Base-by-base conservation (phyloP, 2,797 vertebrate species). In the Erethizon dorsatum region DNA sequence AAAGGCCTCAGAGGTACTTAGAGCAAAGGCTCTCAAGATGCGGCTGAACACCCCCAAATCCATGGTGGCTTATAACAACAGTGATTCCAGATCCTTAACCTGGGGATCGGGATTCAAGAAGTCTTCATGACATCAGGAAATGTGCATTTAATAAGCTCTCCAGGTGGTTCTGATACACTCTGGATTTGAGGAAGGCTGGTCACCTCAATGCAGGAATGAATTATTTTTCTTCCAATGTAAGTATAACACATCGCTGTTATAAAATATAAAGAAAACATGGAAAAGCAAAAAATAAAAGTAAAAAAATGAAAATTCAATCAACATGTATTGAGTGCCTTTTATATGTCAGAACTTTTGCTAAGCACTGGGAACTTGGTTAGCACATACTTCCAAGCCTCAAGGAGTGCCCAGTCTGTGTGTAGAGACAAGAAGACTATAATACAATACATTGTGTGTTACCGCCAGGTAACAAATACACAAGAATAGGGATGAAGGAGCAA, bases 241-340 rank as follows among this genome's bases (percentile, higher is more conserved):
- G 45, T 6, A 52, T 45, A 83, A 77, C 54, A 1, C 12, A 63
- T 52, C 7, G 71, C 52, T 79, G 83, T 79, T 90, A 73, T 18
- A 91, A 94, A 90, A 85, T 26, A 80, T 12, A 13, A 41, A 83
- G 59, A 71, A 65, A 96, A 88, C 20, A 75, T 4, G 7, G 50
- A 78, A 91, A 96, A 77, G 11, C 18, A 86, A 65, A 95, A 88
- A 79, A n/a, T 47, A 37, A 69, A 87, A 54, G 6, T 45, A 90
- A 83, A 83, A 80, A n/a, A 69, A 18, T 26, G 47, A 73, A 69
- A 88, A 83, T 83, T 57, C 47, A 93, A 6, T 24, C 37, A 65
- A 63, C 20, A 57, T 65, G 13, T 24, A 65, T 5, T 12, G 50
- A 93, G 47, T 54, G n/a, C 24, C 59, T 73, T 65, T n/a, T 77